Evolutionary conservation across 2,888 invertebrate genomes (phyloP).

Genomic region (Theretra japonica): DNA sequence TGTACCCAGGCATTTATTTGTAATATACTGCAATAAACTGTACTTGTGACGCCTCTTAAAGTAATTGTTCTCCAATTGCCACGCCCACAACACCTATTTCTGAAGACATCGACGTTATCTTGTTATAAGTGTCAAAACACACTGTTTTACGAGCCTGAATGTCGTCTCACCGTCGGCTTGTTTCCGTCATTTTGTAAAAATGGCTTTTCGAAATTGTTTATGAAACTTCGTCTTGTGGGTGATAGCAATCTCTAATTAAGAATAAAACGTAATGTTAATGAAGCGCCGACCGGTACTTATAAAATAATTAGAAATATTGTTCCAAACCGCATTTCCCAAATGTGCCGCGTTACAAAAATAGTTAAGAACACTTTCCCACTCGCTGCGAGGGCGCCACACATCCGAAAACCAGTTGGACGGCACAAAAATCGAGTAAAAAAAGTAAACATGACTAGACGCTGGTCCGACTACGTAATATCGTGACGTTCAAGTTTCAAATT

Average conservation of each 20-base stretch:
- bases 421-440: conserved; percentile 41
- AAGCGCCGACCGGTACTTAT: not conserved
- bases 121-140: conserved; percentile 25
- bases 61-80: conserved; percentile 22
- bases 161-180: not conserved
- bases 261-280: not conserved
- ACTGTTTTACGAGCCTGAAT: conserved; percentile 13
- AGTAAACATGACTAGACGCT: conserved; percentile 45
- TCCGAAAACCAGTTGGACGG: conserved; percentile 29
- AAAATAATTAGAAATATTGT: not conserved
- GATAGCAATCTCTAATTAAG: not conserved
- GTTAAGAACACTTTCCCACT: conserved; percentile 18
- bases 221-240: not conserved
- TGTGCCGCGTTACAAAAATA: not conserved
- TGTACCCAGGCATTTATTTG: conserved; percentile 5
- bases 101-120: conserved; percentile 11
- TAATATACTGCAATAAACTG: conserved; percentile 3
- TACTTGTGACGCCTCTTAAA: conserved; percentile 13
- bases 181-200: conserved; percentile 2
- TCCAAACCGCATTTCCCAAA: conserved; percentile 3
- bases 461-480: conserved; percentile 49
- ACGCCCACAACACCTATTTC: conserved; percentile 26
- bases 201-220: not conserved
- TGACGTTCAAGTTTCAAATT: conserved; percentile 62
- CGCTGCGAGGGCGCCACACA: conserved; percentile 3